phyloP scores from a whole-genome alignment of 2,797 vertebrate genomes.

The Netta rufina region DNA sequence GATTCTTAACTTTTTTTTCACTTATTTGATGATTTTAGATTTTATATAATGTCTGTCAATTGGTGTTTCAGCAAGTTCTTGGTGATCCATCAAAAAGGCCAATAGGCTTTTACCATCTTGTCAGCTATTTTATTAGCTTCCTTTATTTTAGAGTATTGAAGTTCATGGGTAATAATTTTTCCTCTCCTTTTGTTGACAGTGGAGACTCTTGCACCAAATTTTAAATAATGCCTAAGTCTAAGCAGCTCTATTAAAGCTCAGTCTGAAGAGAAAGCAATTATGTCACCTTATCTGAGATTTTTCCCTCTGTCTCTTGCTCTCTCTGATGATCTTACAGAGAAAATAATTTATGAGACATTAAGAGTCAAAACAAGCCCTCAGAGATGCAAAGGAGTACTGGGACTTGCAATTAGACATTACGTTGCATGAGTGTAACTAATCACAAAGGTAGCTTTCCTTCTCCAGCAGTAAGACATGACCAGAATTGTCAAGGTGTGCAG shows the following conservation, averaged over 20 bases:
- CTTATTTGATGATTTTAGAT: slow-evolving; percentile 17
- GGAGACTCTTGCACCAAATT: not conserved
- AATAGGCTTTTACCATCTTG: not conserved
- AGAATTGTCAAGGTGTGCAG: slow-evolving; percentile 18
- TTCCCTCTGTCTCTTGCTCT: not conserved
- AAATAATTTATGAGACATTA: slow-evolving; percentile 41
- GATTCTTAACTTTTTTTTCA: not conserved
- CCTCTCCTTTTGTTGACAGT: slow-evolving; percentile 2
- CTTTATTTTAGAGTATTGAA: slow-evolving; percentile 31
- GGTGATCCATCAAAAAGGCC: slow-evolving; percentile 31
- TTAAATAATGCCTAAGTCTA: slow-evolving; percentile 26
- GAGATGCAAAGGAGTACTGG: not conserved
- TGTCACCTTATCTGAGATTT: not conserved
- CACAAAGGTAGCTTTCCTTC: slow-evolving; percentile 36
- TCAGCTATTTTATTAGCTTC: slow-evolving; percentile 23
- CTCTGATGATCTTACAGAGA: not conserved
- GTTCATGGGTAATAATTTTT: slow-evolving; percentile 12
- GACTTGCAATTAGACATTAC: not conserved
- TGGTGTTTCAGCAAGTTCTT: slow-evolving; percentile 36
- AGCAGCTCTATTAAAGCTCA: not conserved
- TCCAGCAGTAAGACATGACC: not conserved
- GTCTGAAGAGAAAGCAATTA: slow-evolving; percentile 22
- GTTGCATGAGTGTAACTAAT: slow-evolving; percentile 24
- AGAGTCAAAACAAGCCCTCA: slow-evolving; percentile 40
- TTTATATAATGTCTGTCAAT: slow-evolving; percentile 27